phyloP scores from a whole-genome alignment of 2,113 vertebrate species.

The Acanthochromis polyacanthus region DNA sequence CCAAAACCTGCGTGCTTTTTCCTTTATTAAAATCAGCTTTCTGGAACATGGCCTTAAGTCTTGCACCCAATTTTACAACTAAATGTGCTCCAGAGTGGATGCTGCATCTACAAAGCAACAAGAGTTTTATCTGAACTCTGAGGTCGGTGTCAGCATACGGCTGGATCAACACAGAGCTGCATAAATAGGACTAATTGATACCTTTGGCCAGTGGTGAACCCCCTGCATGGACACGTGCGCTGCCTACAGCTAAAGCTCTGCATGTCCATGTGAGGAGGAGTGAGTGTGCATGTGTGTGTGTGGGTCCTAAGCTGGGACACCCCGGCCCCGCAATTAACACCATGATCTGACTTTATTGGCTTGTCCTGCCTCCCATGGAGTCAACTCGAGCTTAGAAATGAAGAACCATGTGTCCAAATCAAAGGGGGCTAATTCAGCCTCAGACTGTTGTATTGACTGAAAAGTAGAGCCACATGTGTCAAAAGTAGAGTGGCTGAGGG shows the following conservation, averaged over 20 bases:
- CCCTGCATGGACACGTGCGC: constrained; percentile 45
- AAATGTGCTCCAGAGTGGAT: background rate
- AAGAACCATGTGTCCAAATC: background rate
- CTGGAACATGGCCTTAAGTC: too few species aligned
- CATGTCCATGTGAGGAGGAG: constrained; percentile 36
- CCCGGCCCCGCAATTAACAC: background rate
- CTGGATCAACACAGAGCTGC: constrained; percentile 35
- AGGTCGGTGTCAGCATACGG: background rate
- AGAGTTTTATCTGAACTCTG: constrained; percentile 7
- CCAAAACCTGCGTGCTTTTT: too few species aligned
- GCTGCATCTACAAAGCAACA: background rate
- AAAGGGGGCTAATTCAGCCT: too few species aligned
- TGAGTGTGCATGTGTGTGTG: background rate
- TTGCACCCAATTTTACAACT: too few species aligned
- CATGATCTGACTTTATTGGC: constrained; percentile 23
- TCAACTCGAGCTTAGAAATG: background rate
- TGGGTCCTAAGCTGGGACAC: constrained; percentile 21
- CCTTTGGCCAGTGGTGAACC: constrained; percentile 2
- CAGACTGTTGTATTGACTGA: background rate
- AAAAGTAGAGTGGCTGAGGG: too few species aligned
- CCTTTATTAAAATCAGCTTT: too few species aligned
- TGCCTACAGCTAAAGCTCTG: constrained; percentile 9
- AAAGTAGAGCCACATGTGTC: too few species aligned
- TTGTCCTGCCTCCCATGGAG: constrained; percentile 6
- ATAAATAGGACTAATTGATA: constrained; percentile 50